Base-by-base conservation (phyloP, 2,113 vertebrate species). In the Jaculus jaculus region DNA sequence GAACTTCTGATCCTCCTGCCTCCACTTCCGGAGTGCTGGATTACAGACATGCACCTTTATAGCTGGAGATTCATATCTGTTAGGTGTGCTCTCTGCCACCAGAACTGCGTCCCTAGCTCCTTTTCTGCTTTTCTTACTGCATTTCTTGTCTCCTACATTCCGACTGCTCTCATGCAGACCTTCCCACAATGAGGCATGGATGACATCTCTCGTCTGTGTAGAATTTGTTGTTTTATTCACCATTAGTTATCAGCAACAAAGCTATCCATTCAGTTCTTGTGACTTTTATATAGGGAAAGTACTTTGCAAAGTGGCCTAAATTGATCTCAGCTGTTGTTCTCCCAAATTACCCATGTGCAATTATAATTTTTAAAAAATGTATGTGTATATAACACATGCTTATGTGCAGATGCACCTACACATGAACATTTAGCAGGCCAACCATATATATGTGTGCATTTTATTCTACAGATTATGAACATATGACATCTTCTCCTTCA, bases 191-290 rank as follows among this genome's bases (percentile, higher is more conserved):
- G 75, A 18, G 54, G 82, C 61, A n/a, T 3, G 15, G 30, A 92
- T 69, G n/a, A 9, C 51, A 24, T 54, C 72, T 30, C 18, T 84
- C n/a, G n/a, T 71, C 30, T 30, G 20, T 30, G 18, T 89, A 77
- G 47, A 39, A 42, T 39, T 26, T 54, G 28, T 86, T n/a, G 0
- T n/a, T n/a, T 74, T 42, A 2, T 80, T 93, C 28, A 42, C 12
- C 4, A 42, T 61, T 82, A 89, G 3, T 95, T 63, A 68, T 37
- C 77, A 95, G 42, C 37, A 81, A 39, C 54, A 83, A 32, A 69
- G 85, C 87, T 54, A 24, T 87, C 61, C 37, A 42, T 81, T 84
- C 2, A 39, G 39, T 39, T 78, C 11, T 32, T 61, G 34, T 69
- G 23, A 17, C 30, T 91, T 92, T 84, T 61, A 72, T 24, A 63